Evolutionary conservation across 2,888 invertebrate genomes (phyloP), one percentile per base, ranked within the genome.

Genomic region (Blastobasis adustella): DNA sequence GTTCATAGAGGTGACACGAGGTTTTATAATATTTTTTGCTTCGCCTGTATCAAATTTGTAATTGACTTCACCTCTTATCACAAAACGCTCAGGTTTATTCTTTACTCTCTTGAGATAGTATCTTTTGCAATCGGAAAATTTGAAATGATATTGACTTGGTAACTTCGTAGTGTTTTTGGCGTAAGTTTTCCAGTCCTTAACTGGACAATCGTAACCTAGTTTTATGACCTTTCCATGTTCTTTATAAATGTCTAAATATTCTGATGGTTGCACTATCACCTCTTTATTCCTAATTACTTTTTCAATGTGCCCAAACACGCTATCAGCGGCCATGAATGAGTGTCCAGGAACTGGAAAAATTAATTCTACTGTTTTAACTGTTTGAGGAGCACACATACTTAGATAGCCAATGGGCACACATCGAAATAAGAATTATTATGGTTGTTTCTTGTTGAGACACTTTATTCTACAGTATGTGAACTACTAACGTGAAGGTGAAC

Each of bases 121-220:
- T 52, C 49, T 52, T 49, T 52, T 52, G 49, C 49, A 52, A 46
- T 52, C 52, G 45, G 52, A 52, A 49, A 52, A 52, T 49, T 52
- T 49, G 39, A 52, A 49, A 49, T 49, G 49, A 46, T 53, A 49
- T 43, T 49, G 49, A 42, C 49, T 44, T 53, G 52, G 46, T 39
- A 38, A 47, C 46, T 49, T 53, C 45, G 47, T 53, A 42, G 47
- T 47, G 46, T 49, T 49, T 43, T 53, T 42, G n/a, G 47, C 49
- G 43, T 53, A 53, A 40, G 46, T 23, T 47, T 51, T 51, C 43
- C 46, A 51, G 44, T 51, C 51, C 40, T 50, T 40, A 7, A 48
- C 48, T 4, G 40, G 48, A 41, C 47, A 50, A 47, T 53, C 49
- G 38, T 47, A 45, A 39, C 50, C 53, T 10, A 53, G 47, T 47